Evolutionary conservation across 2,113 vertebrate species (phyloP).

Genomic region (Eleginops maclovinus): DNA sequence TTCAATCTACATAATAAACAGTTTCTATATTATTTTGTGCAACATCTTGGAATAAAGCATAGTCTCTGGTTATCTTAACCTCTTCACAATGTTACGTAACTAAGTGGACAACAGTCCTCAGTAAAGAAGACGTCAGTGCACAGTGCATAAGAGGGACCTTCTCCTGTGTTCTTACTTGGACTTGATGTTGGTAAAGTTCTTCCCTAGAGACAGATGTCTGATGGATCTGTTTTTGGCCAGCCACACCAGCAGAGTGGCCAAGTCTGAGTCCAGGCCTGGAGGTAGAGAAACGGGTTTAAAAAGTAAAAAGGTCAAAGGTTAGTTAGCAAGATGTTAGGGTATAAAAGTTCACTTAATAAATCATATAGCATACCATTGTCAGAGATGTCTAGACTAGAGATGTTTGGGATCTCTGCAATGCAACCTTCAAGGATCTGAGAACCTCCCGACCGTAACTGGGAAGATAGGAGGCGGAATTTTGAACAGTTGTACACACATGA

Average conservation of each 20-base stretch:
- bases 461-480: constrained; percentile 31
- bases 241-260: constrained; percentile 95
- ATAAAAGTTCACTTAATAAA: not conserved
- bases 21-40: not conserved
- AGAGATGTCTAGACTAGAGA: constrained; percentile 95
- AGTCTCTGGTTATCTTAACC: not conserved
- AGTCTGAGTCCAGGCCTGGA: constrained; percentile 93
- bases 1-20: not conserved
- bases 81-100: not conserved
- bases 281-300: not conserved
- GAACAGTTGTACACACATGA: not conserved
- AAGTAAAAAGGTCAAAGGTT: not conserved
- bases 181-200: constrained; percentile 99
- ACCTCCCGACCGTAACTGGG: constrained; percentile 93
- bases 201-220: constrained; percentile 93
- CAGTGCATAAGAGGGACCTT: not conserved
- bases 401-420: constrained; percentile 97
- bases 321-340: not conserved
- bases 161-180: constrained; percentile 89
- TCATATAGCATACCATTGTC: constrained; percentile 90
- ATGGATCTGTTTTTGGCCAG: constrained; percentile 98
- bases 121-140: not conserved
- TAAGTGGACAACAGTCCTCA: not conserved
- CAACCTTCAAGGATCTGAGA: constrained; percentile 97
- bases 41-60: not conserved